Conservation (phyloP, 2,113 vertebrate genomes). For the Pollimyrus isidori region DNA sequence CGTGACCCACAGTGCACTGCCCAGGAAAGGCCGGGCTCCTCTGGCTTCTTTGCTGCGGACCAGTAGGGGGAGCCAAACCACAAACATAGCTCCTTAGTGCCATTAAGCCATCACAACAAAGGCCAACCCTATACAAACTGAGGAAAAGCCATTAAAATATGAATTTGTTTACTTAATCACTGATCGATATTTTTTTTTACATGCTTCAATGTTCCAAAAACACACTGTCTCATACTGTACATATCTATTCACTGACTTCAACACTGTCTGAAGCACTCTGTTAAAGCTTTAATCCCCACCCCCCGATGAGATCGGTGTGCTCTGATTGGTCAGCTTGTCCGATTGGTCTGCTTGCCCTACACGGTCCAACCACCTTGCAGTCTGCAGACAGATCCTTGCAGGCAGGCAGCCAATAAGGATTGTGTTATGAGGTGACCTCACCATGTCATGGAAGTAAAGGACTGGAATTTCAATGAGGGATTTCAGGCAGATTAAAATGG, state of each 20-base stretch:
- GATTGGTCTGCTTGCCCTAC: background rate
- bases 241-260: background rate
- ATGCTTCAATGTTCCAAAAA: background rate
- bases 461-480: background rate
- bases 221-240: background rate
- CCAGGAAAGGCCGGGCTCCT: constrained; percentile 4
- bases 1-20: constrained; percentile 46
- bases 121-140: background rate
- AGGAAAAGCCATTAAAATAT: background rate
- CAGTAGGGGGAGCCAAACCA: background rate
- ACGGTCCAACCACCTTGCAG: background rate
- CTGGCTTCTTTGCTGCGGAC: background rate
- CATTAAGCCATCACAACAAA: background rate
- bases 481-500: background rate
- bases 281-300: background rate
- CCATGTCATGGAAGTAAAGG: background rate
- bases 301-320: background rate
- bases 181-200: background rate
- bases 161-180: background rate
- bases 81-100: background rate
- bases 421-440: too few relatives aligned
- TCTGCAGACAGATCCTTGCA: background rate
- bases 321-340: background rate
- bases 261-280: background rate
- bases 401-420: background rate